A percentile compares a stretch with the other conserved stretches of the same genome.
phyloP scores from a whole-genome alignment of 1,140 invertebrate species.

The Paraescarpia echinospica region DNA sequence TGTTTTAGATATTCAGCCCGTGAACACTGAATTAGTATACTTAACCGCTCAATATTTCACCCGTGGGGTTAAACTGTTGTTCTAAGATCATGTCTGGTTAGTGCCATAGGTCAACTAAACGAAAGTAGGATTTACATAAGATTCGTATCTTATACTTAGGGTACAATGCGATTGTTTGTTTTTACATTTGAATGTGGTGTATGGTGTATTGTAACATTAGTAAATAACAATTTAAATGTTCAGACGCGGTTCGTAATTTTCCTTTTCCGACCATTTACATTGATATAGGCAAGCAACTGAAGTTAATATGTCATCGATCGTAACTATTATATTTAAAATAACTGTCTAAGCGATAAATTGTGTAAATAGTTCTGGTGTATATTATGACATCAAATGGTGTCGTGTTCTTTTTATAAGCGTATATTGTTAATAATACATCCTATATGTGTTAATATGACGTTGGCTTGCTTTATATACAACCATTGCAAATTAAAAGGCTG shows the following conservation, averaged over 20 bases:
- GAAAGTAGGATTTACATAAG: neutral
- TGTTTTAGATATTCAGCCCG: neutral
- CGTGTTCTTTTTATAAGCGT: neutral
- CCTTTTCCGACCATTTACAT: neutral
- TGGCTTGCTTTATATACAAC: slow-evolving; percentile 26
- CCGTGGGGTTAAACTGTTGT: neutral
- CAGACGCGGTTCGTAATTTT: neutral
- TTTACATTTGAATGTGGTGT: neutral
- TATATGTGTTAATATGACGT: neutral
- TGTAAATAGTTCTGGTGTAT: neutral
- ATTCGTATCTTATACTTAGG: neutral
- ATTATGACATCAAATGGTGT: neutral
- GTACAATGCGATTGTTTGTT: neutral
- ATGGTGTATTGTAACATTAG: neutral
- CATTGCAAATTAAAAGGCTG: neutral
- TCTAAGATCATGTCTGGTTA: neutral
- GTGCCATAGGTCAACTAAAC: neutral
- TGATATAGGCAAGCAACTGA: neutral
- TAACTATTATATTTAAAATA: neutral
- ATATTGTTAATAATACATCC: neutral
- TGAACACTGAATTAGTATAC: neutral
- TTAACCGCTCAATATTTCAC: neutral
- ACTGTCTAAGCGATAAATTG: neutral
- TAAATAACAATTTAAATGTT: neutral
- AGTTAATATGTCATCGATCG: neutral